Evolutionary conservation across 2,888 invertebrate species (phyloP).

Genomic region (Tetheella fluctuosa): DNA sequence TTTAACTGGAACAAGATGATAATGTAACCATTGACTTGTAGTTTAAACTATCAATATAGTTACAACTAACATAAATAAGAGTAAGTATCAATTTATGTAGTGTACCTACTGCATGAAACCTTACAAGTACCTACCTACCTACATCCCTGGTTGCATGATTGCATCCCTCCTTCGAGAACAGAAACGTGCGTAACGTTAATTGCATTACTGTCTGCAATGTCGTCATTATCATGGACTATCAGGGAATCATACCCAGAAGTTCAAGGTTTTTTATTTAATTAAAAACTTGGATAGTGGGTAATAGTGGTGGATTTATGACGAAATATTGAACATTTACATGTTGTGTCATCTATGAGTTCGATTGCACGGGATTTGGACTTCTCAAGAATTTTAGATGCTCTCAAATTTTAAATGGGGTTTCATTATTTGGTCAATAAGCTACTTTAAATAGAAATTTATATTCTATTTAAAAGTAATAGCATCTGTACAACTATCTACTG

Average conservation of each 20-base stretch:
- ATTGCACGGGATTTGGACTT: too few relatives aligned
- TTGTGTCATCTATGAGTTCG: too few relatives aligned
- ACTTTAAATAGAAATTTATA: too few relatives aligned
- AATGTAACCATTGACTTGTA: neutral
- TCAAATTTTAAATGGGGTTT: too few relatives aligned
- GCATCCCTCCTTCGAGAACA: constrained; percentile 51
- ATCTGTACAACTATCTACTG: neutral
- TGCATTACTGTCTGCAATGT: constrained; percentile 61
- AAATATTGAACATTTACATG: too few relatives aligned
- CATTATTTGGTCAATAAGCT: too few relatives aligned
- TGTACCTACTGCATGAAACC: constrained; percentile 50
- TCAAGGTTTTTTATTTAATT: constrained; percentile 9
- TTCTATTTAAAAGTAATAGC: too few relatives aligned
- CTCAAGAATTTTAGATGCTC: too few relatives aligned
- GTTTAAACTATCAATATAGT: too few relatives aligned
- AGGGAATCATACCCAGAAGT: constrained; percentile 34
- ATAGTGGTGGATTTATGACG: neutral
- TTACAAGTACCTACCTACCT: constrained; percentile 56
- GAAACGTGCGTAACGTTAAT: constrained; percentile 62
- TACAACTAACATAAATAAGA: neutral
- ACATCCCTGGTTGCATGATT: constrained; percentile 29
- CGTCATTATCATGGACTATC: constrained; percentile 41
- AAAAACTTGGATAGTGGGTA: neutral
- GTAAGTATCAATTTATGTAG: constrained; percentile 25
- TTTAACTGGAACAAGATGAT: neutral